phyloP scores from a whole-genome alignment of 2,888 invertebrate species.

The Pomacea canaliculata region DNA sequence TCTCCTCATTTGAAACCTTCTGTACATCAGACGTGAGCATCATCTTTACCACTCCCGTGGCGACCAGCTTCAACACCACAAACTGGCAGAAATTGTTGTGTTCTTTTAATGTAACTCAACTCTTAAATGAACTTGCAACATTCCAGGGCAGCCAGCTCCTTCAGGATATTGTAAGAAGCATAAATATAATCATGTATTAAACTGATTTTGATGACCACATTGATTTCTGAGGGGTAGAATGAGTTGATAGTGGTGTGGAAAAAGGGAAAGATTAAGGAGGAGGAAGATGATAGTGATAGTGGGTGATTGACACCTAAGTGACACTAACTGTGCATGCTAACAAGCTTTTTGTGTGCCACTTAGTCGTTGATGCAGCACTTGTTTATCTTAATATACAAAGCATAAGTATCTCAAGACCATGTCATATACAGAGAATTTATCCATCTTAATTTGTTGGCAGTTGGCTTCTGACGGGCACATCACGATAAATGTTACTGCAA shows the following conservation, averaged over 20 bases:
- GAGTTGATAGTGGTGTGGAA: too few relatives aligned
- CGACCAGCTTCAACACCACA: conserved; percentile 30
- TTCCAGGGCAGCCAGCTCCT: conserved; percentile 25
- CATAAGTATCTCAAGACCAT: neutral
- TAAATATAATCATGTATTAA: neutral
- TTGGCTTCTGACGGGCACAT: conserved; percentile 15
- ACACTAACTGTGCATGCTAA: too few relatives aligned
- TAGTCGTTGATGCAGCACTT: too few relatives aligned
- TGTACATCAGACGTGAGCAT: conserved; percentile 32
- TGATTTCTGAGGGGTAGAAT: too few relatives aligned
- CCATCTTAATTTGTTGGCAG: conserved; percentile 1
- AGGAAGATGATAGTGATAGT: too few relatives aligned
- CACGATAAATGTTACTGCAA: conserved; percentile 22
- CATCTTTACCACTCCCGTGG: conserved; percentile 26
- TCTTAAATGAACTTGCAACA: conserved; percentile 31
- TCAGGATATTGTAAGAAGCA: conserved; percentile 23
- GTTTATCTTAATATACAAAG: too few relatives aligned
- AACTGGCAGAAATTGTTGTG: conserved; percentile 36
- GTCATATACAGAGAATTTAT: neutral
- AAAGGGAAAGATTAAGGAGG: too few relatives aligned
- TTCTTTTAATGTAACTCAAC: conserved; percentile 34
- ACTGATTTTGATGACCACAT: too few relatives aligned
- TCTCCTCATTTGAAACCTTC: conserved; percentile 34
- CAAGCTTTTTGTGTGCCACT: too few relatives aligned
- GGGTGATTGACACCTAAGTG: too few relatives aligned